Percentiles rank a stretch among this genome's conserved stretches.
Evolutionary conservation across 2,888 invertebrate genomes (phyloP).

Genomic region (Callyntrura guangdongensis): DNA sequence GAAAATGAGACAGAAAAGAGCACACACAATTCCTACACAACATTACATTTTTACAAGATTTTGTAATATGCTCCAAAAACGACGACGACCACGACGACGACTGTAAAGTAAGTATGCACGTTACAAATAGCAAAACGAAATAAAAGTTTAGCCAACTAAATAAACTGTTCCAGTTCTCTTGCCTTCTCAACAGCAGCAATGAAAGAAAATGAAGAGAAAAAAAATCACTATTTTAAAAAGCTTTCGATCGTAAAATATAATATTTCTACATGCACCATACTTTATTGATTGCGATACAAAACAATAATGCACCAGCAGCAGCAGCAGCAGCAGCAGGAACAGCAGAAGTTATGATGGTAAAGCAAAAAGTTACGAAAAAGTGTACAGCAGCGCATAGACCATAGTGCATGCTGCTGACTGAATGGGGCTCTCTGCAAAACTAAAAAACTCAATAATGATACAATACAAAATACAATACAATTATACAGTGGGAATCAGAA

Average conservation of each 20-base stretch:
- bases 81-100: too few relatives aligned
- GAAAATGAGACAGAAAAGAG: too few relatives aligned
- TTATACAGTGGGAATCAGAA: background rate
- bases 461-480: slow-evolving; percentile 26
- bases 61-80: too few relatives aligned
- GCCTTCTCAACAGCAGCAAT: background rate
- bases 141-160: background rate
- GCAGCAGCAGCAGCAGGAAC: background rate
- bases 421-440: too few relatives aligned
- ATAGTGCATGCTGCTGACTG: too few relatives aligned
- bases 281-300: slow-evolving; percentile 68
- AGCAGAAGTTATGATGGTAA: background rate
- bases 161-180: slow-evolving; percentile 37
- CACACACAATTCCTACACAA: too few relatives aligned
- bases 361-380: background rate
- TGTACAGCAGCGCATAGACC: slow-evolving; percentile 7
- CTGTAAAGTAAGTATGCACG: background rate
- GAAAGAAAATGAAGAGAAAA: background rate
- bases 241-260: slow-evolving; percentile 11
- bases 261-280: slow-evolving; percentile 62
- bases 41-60: too few relatives aligned
- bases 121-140: background rate
- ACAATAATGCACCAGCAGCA: slow-evolving; percentile 50
- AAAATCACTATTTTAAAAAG: slow-evolving; percentile 29
- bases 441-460: background rate